These are phyloP conservation scores for Catostomus latipinnis DNA, from an alignment of 2,797 vertebrate genomes.

Conservation along the genomic window DNA sequence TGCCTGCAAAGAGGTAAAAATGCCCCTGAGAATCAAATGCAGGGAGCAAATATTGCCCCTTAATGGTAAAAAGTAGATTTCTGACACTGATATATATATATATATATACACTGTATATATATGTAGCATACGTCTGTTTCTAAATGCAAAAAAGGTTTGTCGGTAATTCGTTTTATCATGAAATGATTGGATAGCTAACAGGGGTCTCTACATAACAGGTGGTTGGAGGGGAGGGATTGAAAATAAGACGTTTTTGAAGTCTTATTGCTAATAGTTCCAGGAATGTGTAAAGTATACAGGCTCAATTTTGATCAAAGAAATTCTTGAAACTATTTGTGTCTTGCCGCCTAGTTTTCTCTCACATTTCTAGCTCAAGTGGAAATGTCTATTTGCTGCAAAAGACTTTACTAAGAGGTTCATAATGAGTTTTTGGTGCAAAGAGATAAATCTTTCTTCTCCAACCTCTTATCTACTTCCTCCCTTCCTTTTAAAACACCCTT, in stretches of 20 bases:
- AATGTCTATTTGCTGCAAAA: not conserved
- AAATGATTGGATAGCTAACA: no score
- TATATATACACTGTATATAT: no score
- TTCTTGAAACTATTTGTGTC: not conserved
- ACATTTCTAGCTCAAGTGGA: constrained; percentile 14
- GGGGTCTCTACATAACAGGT: no score
- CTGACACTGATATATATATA: no score
- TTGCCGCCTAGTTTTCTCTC: not conserved
- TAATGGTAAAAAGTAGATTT: no score
- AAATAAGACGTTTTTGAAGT: not conserved
- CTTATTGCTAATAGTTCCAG: not conserved
- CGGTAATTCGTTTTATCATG: no score
- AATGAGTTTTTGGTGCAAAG: not conserved
- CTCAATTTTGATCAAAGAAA: not conserved
- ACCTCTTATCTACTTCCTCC: not conserved
- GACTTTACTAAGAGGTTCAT: constrained; percentile 1
- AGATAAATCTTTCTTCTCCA: constrained; percentile 9
- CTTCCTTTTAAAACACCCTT: not conserved
- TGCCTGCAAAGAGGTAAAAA: no score
- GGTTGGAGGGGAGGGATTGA: not conserved
- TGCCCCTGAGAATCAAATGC: no score
- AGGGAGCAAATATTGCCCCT: no score
- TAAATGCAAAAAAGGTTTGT: no score
- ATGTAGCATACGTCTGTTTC: no score
- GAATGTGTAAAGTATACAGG: constrained; percentile 3